Percentiles rank a stretch among this genome's conserved stretches.
phyloP scores from a whole-genome alignment of 2,113 vertebrate genomes.

The Spizaetus ornatus region DNA sequence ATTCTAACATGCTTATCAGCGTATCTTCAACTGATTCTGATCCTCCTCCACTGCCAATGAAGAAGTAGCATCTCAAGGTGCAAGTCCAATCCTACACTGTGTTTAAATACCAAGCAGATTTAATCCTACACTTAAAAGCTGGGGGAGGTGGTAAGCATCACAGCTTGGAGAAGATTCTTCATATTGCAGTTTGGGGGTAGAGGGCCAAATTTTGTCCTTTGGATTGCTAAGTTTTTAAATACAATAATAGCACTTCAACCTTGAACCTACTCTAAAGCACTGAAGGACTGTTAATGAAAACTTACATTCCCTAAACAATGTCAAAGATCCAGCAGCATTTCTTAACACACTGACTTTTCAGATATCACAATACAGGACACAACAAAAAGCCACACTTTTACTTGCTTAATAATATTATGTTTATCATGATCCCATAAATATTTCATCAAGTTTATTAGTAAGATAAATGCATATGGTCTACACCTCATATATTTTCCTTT shows the following conservation, averaged over 20 bases:
- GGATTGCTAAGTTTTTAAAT: background rate
- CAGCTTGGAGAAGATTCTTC: background rate
- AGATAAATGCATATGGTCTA: background rate
- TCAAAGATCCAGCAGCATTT: background rate
- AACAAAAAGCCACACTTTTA: background rate
- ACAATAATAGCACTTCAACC: background rate
- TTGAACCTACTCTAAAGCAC: background rate
- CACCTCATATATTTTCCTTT: background rate
- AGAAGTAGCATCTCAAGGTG: background rate
- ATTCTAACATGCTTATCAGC: background rate
- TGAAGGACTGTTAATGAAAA: background rate
- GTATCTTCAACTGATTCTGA: background rate
- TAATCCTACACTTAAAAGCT: background rate
- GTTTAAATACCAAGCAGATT: background rate
- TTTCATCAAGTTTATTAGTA: background rate
- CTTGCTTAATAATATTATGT: background rate
- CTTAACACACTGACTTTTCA: background rate
- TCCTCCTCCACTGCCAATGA: background rate
- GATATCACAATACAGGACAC: background rate
- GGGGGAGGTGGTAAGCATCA: background rate
- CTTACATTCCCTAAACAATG: background rate
- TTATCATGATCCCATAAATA: background rate
- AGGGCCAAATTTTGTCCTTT: background rate
- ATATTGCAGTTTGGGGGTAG: background rate
- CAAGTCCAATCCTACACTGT: background rate